Percentiles rank a stretch among this genome's conserved stretches.
phyloP scores from a whole-genome alignment of 2,113 vertebrate genomes.

The Salvelinus fontinalis region DNA sequence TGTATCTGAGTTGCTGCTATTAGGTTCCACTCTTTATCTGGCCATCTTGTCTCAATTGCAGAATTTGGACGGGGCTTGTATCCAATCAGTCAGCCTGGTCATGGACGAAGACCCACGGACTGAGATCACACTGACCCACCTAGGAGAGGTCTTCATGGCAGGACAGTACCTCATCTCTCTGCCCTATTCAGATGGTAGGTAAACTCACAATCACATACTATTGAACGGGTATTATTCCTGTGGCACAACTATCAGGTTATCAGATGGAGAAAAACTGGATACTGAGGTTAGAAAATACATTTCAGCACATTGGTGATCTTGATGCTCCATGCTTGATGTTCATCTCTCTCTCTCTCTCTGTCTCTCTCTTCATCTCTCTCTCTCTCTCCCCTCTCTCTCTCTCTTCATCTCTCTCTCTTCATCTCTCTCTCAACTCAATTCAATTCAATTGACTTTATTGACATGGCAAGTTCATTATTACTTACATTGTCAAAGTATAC shows the following conservation, averaged over 20 bases:
- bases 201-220: slow-evolving; percentile 3
- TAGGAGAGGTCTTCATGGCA: slow-evolving; percentile 87
- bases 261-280: background rate
- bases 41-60: slow-evolving; percentile 61
- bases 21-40: slow-evolving; percentile 23
- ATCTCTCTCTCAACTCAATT: accelerated
- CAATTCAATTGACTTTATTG: too few species aligned
- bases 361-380: too few species aligned
- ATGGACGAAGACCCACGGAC: slow-evolving; percentile 87
- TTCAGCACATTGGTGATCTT: too few species aligned
- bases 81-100: slow-evolving; percentile 89
- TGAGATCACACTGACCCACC: slow-evolving; percentile 90
- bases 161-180: slow-evolving; percentile 91
- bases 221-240: background rate
- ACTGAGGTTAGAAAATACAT: background rate
- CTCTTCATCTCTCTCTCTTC: accelerated
- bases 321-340: too few species aligned
- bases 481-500: too few species aligned
- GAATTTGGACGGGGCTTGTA: slow-evolving; percentile 92
- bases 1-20: slow-evolving; percentile 5
- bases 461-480: too few species aligned
- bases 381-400: too few species aligned
- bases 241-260: background rate
- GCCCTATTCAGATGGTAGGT: slow-evolving; percentile 91
- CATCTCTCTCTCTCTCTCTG: too few species aligned